Percentiles rank a stretch among this genome's conserved stretches.
Conservation (phyloP, 2,113 vertebrate genomes). For the Zapornia atra region DNA sequence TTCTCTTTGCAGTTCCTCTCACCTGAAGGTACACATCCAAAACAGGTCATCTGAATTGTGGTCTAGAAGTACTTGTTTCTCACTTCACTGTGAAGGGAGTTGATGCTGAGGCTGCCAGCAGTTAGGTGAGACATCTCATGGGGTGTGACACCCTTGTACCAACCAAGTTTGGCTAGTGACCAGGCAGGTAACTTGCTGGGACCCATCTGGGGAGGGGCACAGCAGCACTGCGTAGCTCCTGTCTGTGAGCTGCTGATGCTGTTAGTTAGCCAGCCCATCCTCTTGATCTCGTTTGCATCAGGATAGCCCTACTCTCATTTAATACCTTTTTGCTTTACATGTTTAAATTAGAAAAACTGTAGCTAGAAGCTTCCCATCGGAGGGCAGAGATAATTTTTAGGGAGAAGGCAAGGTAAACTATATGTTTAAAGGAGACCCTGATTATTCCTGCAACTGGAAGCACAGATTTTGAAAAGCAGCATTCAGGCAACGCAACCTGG, state of each 20-base stretch:
- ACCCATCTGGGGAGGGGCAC: not conserved
- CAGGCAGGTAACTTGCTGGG: not conserved
- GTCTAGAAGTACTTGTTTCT: not conserved
- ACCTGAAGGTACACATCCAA: not conserved
- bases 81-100: not conserved
- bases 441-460: not conserved
- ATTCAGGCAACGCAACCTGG: not conserved
- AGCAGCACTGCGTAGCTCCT: not conserved
- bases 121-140: not conserved
- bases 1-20: not conserved
- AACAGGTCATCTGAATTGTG: not conserved
- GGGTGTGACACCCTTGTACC: not conserved
- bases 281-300: not conserved
- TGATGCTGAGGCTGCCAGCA: rapidly evolving
- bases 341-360: not conserved
- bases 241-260: not conserved
- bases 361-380: not conserved
- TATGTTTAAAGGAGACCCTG: not conserved
- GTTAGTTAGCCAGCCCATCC: not conserved
- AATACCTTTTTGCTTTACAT: not conserved
- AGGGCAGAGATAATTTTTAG: not conserved
- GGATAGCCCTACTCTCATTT: not conserved
- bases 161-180: too few relatives aligned
- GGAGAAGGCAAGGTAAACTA: not conserved
- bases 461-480: not conserved